Base-by-base conservation (phyloP, 2,797 vertebrate species). In the Acanthopagrus latus region DNA sequence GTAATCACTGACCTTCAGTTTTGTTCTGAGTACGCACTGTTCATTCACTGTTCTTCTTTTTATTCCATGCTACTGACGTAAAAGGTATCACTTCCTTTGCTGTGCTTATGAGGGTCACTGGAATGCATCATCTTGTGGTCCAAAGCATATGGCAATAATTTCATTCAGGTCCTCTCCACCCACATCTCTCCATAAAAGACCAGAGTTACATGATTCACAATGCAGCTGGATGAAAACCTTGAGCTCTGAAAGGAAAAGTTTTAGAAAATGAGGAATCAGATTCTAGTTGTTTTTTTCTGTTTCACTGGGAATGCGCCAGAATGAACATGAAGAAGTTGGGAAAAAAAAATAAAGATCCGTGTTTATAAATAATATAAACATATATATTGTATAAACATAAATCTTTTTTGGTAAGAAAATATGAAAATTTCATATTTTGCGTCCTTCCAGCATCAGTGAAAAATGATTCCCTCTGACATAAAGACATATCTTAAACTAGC, bases 161-260 rank as follows among this genome's bases (percentile, higher is more conserved):
- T 71, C 62, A 80, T 43, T 52, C 70, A 44, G 20, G 48, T 72
- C 29, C 56, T 65, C 71, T 74, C 25, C 72, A 56, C 80, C 73
- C 48, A 65, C 70, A 55, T 50, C 13, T 23, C 48, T 64, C 62
- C 27, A 21, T 71, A 66, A 66, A 71, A 25, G 21, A 29, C 27
- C 29, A 23, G 68, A 44, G 51, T 79, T 78, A 58, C 17, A 74
- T 57, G 13, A 63, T 54, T 46, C 38, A 68, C 43, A 25, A 3
- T 67, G 65, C 46, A 58, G 64, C 46, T 70, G 10, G 38, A 68
- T 74, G 48, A 57, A 73, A 74, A 70, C 51, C 59, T 81, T 70
- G 60, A 71, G 54, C 29, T 64, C 17, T 66, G 20, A 48, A 66
- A 63, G 62, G 33, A 44, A 12, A 23, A 23, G 50, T 48, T 72